Evolutionary conservation across 2,888 invertebrate species (phyloP).

Genomic region (Spialia ferax): DNA sequence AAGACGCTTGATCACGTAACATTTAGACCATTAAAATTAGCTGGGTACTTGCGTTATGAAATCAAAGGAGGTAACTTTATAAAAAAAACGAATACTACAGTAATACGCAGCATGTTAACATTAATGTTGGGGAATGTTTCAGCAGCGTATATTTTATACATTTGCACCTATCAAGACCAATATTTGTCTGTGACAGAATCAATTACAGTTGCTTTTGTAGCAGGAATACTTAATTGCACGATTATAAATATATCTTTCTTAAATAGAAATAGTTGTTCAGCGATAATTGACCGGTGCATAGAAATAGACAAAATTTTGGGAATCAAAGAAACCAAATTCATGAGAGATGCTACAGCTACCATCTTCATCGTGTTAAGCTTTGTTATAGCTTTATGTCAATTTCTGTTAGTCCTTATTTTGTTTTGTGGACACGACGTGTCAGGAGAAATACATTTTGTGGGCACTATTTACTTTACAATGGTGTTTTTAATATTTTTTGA

Average conservation of each 20-base stretch:
- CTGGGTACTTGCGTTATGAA: constrained; percentile 61
- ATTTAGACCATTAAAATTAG: constrained; percentile 50
- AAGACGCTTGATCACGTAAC: constrained; percentile 42
- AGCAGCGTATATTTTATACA: constrained; percentile 4
- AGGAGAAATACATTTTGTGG: constrained; percentile 50
- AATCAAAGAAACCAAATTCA: constrained; percentile 62
- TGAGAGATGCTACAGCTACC: constrained; percentile 57
- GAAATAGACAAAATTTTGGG: constrained; percentile 66
- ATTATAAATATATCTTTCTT: constrained; percentile 57
- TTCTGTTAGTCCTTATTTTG: constrained; percentile 45
- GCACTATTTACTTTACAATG: constrained; percentile 54
- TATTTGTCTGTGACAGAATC: constrained; percentile 26
- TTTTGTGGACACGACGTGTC: constrained; percentile 41
- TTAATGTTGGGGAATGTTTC: constrained; percentile 1
- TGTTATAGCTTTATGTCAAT: constrained; percentile 49
- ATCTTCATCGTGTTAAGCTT: constrained; percentile 45
- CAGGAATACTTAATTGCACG: constrained; percentile 53
- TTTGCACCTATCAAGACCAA: neutral
- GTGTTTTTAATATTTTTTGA: constrained; percentile 59
- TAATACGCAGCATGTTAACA: constrained; percentile 13
- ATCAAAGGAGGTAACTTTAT: constrained; percentile 57
- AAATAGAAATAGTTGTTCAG: constrained; percentile 53
- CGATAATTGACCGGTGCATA: constrained; percentile 56
- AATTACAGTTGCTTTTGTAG: constrained; percentile 40
- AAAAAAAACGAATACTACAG: constrained; percentile 4